These are phyloP conservation scores for Ahaetulla prasina DNA, from an alignment of 2,113 vertebrate genomes.

Conservation along the genomic window DNA sequence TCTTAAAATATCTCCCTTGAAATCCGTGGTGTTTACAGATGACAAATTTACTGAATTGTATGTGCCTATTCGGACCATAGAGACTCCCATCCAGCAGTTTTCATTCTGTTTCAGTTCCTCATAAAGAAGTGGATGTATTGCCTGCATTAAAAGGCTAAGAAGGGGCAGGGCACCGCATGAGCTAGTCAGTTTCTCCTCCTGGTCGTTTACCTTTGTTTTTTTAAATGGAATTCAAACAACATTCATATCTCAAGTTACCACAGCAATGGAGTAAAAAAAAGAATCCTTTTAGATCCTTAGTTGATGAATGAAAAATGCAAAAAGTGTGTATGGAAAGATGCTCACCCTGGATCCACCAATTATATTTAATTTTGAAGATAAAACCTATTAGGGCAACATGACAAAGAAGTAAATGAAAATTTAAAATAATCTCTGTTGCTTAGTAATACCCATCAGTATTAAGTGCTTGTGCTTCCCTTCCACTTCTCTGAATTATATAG, in stretches of 20 bases:
- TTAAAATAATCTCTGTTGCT: not conserved
- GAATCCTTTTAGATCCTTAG: not conserved
- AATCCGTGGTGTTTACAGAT: not conserved
- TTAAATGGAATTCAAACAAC: not conserved
- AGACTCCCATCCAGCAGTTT: not conserved
- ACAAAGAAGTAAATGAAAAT: not conserved
- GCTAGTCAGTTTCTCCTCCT: not conserved
- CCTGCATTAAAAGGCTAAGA: not conserved
- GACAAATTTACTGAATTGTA: not conserved
- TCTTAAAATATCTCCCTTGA: not conserved
- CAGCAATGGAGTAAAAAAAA: not conserved
- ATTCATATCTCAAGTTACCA: not conserved
- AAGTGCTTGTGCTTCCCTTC: not conserved
- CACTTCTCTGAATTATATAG: not conserved
- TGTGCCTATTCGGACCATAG: not conserved
- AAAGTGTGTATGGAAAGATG: not conserved
- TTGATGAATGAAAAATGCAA: not conserved
- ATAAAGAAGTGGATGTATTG: not conserved
- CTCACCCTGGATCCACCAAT: not conserved
- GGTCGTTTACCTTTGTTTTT: not conserved
- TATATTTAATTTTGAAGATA: not conserved
- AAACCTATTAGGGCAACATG: not conserved
- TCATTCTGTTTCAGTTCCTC: not conserved
- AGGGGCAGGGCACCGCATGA: not conserved
- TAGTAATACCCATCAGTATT: not conserved